Evolutionary conservation across 2,797 vertebrate species (phyloP).

Genomic region (Myripristis murdjan): DNA sequence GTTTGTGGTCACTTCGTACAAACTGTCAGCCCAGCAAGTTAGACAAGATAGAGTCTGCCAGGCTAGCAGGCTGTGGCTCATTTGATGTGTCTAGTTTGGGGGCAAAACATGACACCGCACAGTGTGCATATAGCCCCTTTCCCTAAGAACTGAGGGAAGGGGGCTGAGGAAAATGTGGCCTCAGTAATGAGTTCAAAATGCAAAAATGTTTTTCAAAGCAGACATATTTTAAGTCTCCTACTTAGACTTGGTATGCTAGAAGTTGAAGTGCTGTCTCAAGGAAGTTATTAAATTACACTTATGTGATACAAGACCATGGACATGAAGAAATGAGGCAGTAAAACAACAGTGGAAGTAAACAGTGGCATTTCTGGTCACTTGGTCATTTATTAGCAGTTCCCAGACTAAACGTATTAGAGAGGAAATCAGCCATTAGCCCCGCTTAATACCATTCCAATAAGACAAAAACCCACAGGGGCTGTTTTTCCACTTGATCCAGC

Average conservation of each 20-base stretch:
- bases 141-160: slow-evolving; percentile 10
- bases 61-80: slow-evolving; percentile 48
- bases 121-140: not conserved
- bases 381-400: slow-evolving; percentile 35
- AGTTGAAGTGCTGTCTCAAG: slow-evolving; percentile 52
- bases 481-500: slow-evolving; percentile 24
- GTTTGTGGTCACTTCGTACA: slow-evolving; percentile 27
- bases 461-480: slow-evolving; percentile 24
- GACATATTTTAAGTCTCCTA: slow-evolving; percentile 65
- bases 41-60: not conserved
- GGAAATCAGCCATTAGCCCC: slow-evolving; percentile 45
- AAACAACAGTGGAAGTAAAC: slow-evolving; percentile 58
- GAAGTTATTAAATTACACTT: slow-evolving; percentile 10
- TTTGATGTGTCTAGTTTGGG: slow-evolving; percentile 37
- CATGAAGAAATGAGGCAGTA: slow-evolving; percentile 35
- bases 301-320: slow-evolving; percentile 29
- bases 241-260: slow-evolving; percentile 42
- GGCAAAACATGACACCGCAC: slow-evolving; percentile 37
- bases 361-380: slow-evolving; percentile 16
- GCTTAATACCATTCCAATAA: slow-evolving; percentile 20
- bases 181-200: slow-evolving; percentile 51
- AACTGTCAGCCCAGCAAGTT: slow-evolving; percentile 22
- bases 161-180: too few species aligned
- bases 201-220: slow-evolving; percentile 25
- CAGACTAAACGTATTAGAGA: slow-evolving; percentile 44